Evolutionary conservation across 2,113 vertebrate species (phyloP), one percentile per base, ranked within the genome.

Genomic region (Benitochromis conjunctus): DNA sequence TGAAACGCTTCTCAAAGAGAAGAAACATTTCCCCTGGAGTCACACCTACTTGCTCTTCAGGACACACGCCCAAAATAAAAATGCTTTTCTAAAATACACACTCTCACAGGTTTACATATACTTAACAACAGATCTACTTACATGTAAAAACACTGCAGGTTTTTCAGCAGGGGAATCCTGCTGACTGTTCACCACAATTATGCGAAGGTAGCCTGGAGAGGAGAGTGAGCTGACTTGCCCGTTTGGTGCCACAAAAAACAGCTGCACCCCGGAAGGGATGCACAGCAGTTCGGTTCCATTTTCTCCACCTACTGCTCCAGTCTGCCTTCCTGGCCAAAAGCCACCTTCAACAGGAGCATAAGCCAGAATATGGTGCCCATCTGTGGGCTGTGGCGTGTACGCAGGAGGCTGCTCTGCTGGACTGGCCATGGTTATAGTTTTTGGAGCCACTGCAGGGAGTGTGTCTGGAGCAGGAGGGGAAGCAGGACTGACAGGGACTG

Each of bases 191-290:
- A 97, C 96, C 21, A 94, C 88, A 80, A 98, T 93, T 2, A 99
- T 97, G 55, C 98, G 97, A 4, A 99, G 97, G 88, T 96, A 99
- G 2, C 98, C 98, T 5, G 98, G 98, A 80, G 97, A 96, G 0
- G 97, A 98, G 18, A 98, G 97, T 74, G 98, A 97, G 87, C 97
- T 98, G 88, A 99, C 98, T 78, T 97, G 96, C 46, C 98, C 98
- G 2, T 96, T 95, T 14, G 97, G 97, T 79, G 96, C 96, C 82
- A 99, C 98, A 62, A 98, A 99, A 92, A 99, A 99, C 85, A 99
- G 97, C 94, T 99, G 98, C 21, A 99, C 98, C 55, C 98, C 98
- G 1, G 95, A 95, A 7, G 97, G 97, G 90, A 99, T 96, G 90
- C 97, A 92, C 53, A 99, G 96, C 82, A 99, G 90, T 92, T 98